Conservation (phyloP, 2,113 vertebrate species). For the Ictalurus punctatus region DNA sequence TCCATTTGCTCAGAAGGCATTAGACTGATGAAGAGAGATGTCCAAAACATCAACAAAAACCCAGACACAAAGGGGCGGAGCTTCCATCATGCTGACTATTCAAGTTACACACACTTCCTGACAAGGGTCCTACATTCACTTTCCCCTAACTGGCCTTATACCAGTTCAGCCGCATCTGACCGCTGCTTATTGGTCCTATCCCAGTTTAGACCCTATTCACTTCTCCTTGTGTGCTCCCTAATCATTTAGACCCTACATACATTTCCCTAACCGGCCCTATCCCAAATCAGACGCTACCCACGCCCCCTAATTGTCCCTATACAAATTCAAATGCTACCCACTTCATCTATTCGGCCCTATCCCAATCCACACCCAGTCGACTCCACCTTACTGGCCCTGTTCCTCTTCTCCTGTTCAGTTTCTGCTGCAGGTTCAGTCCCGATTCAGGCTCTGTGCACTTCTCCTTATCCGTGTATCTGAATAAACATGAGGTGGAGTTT, state of each 20-base stretch:
- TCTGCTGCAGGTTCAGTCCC: background rate
- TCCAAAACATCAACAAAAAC: slow-evolving; percentile 15
- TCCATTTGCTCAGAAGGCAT: slow-evolving; percentile 30
- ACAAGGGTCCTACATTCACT: background rate
- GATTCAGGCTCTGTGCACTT: background rate
- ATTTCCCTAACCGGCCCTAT: background rate
- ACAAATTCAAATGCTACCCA: background rate
- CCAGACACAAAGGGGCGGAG: background rate
- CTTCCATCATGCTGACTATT: too few relatives aligned
- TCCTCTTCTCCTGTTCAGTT: background rate
- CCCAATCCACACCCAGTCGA: background rate
- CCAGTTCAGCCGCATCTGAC: background rate
- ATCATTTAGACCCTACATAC: background rate
- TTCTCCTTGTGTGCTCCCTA: background rate
- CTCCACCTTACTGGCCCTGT: background rate
- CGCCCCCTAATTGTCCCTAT: background rate
- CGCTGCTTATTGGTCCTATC: background rate
- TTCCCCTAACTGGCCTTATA: background rate
- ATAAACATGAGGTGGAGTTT: background rate
- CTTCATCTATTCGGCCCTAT: background rate
- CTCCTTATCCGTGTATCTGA: background rate
- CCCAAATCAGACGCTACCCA: background rate
- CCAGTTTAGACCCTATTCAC: background rate
- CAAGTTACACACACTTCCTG: background rate
- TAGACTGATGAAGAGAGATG: slow-evolving; percentile 42